Conservation (phyloP, 2,797 vertebrate species). For the Etheostoma perlongum region DNA sequence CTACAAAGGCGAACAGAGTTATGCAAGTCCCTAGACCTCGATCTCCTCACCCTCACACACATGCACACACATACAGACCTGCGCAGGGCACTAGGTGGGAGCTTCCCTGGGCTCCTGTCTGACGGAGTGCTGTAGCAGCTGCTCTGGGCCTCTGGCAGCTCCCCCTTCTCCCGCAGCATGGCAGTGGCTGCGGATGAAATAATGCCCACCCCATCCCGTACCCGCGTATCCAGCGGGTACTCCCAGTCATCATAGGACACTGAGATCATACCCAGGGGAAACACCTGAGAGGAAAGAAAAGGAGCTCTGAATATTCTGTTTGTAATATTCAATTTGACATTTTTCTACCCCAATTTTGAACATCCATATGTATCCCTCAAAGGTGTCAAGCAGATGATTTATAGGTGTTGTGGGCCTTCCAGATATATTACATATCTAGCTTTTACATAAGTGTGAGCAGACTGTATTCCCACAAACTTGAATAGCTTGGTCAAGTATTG, state of each 20-base stretch:
- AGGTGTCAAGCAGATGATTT: conserved; percentile 42
- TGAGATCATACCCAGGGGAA: conserved; percentile 97
- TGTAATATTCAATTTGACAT: conserved; percentile 36
- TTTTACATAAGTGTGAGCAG: conserved; percentile 30
- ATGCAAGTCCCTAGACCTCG: conserved; percentile 69
- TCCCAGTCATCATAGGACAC: conserved; percentile 97
- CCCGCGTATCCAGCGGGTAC: conserved; percentile 92
- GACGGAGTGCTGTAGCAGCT: conserved; percentile 92
- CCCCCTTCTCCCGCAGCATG: conserved; percentile 93
- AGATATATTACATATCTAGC: conserved; percentile 35
- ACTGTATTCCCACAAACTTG: conserved; percentile 21
- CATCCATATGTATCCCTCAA: conserved; percentile 23
- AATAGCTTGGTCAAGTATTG: conserved; percentile 16
- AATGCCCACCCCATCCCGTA: conserved; percentile 94
- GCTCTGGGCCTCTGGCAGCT: conserved; percentile 93
- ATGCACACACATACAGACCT: conserved; percentile 75
- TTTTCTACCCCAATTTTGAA: conserved; percentile 32
- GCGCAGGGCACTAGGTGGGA: conserved; percentile 84
- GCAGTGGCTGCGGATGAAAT: conserved; percentile 91
- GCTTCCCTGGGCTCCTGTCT: conserved; percentile 86
- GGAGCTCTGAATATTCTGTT: conserved; percentile 24
- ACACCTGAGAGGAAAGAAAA: conserved; percentile 73
- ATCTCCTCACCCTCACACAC: conserved; percentile 45
- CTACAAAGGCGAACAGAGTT: conserved; percentile 67
- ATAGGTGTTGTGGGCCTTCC: conserved; percentile 23